These are phyloP conservation scores for Piprites chloris DNA, from an alignment of 2,113 vertebrate genomes.

Conservation along the genomic window DNA sequence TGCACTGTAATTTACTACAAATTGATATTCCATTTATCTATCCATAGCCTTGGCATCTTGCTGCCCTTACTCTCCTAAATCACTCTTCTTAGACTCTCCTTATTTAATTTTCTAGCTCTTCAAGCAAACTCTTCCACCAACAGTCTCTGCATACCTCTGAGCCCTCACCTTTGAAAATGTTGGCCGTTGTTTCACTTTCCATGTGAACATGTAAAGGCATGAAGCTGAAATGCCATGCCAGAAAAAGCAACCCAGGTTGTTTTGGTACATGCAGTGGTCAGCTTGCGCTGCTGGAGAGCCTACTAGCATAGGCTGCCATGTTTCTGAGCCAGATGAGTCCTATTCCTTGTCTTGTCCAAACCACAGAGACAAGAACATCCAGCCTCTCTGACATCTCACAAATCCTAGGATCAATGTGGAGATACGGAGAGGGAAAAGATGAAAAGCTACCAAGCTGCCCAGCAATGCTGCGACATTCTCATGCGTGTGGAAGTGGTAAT, in stretches of 20 bases:
- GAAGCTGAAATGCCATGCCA: neutral
- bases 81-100: neutral
- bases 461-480: neutral
- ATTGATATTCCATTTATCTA: constrained; percentile 11
- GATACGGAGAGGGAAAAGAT: neutral
- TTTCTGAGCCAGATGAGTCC: neutral
- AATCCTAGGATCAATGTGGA: accelerated
- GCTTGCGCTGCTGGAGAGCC: neutral
- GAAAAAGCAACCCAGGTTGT: constrained; percentile 24
- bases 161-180: neutral
- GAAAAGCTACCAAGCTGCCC: neutral
- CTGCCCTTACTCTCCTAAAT: constrained; percentile 5
- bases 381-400: neutral
- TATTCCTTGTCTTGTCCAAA: neutral
- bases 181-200: neutral
- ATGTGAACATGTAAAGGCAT: neutral
- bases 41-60: neutral
- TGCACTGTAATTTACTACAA: constrained; percentile 28
- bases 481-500: neutral
- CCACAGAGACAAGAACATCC: neutral
- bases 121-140: neutral
- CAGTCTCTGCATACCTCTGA: neutral
- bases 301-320: neutral
- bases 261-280: constrained; percentile 22
- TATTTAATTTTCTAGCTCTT: constrained; percentile 10